These are phyloP conservation scores for Incurvaria masculella DNA, from an alignment of 2,888 invertebrate genomes.

Conservation along the genomic window DNA sequence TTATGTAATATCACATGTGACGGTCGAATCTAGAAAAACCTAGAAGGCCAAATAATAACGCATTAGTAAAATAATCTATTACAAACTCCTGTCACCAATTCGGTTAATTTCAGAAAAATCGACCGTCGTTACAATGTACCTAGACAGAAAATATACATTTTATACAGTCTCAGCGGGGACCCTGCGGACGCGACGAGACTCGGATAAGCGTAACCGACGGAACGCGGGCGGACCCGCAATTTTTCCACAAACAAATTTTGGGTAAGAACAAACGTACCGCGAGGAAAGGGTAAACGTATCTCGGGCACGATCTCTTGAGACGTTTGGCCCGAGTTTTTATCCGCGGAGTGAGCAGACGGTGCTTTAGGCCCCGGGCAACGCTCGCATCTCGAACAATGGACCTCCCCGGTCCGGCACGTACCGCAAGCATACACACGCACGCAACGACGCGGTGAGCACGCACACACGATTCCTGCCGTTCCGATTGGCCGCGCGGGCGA, in stretches of 20 bases:
- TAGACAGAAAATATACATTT: too few relatives aligned
- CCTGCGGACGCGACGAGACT: neutral
- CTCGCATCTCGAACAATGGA: neutral
- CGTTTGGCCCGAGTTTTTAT: neutral
- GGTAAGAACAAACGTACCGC: neutral
- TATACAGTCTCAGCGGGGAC: too few relatives aligned
- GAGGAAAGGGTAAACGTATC: neutral
- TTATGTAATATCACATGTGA: too few relatives aligned
- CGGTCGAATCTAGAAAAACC: too few relatives aligned
- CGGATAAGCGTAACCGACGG: neutral
- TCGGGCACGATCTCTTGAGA: neutral
- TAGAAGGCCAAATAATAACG: too few relatives aligned
- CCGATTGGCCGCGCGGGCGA: neutral
- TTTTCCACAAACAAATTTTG: neutral
- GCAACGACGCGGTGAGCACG: too few relatives aligned
- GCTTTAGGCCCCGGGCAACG: neutral
- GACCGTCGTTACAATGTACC: too few relatives aligned
- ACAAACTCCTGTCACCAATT: too few relatives aligned
- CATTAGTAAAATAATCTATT: too few relatives aligned
- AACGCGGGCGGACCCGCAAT: neutral
- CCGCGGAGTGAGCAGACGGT: neutral
- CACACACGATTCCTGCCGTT: neutral
- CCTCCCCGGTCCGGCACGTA: neutral
- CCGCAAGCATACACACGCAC: neutral
- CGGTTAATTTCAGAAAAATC: too few relatives aligned